phyloP scores from a whole-genome alignment of 2,113 vertebrate genomes.

The Pterocles burchelli region DNA sequence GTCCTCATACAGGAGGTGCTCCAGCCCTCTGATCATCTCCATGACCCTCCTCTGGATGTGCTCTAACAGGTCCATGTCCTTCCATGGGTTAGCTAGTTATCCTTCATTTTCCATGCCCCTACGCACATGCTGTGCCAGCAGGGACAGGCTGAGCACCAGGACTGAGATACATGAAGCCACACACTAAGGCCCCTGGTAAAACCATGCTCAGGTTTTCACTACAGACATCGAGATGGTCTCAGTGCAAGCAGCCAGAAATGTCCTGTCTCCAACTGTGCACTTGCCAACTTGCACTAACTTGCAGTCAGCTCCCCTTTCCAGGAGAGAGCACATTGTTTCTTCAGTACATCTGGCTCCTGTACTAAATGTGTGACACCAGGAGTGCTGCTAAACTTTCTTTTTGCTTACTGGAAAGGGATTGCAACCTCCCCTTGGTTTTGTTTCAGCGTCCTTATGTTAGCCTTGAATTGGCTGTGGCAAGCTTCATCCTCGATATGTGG shows the following conservation, averaged over 20 bases:
- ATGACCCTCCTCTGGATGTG: too few relatives aligned
- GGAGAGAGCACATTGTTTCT: neutral
- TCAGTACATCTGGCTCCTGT: neutral
- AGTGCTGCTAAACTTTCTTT: neutral
- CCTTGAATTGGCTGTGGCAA: neutral
- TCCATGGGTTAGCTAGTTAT: neutral
- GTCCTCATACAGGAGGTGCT: too few relatives aligned
- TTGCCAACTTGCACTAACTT: neutral
- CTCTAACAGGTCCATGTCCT: too few relatives aligned
- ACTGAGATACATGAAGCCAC: neutral
- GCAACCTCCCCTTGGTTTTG: neutral
- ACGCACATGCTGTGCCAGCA: rapidly evolving
- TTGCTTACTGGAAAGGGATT: neutral
- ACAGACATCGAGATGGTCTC: neutral
- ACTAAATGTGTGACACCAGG: neutral
- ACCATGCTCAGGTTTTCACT: neutral
- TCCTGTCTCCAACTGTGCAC: neutral
- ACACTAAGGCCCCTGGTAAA: rapidly evolving
- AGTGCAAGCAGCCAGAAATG: neutral
- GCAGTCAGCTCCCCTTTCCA: neutral
- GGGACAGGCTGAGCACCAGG: neutral
- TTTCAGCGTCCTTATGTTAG: neutral
- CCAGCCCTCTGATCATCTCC: too few relatives aligned
- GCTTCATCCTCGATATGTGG: neutral
- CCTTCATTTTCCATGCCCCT: neutral